Base-by-base conservation (phyloP, 2,797 vertebrate species). In the Myotis vivesi region DNA sequence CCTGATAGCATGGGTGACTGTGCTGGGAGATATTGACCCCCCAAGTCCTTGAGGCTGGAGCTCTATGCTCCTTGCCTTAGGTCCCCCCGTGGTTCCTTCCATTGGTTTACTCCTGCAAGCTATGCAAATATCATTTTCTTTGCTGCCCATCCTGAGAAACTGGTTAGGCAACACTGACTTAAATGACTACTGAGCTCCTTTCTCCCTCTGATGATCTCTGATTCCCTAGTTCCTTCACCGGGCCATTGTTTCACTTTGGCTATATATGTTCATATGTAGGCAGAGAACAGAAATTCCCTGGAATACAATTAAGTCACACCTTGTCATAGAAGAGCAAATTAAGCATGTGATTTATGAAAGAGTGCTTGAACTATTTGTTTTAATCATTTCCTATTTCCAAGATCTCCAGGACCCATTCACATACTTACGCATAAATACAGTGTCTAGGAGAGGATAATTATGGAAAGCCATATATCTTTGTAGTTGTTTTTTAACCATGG, bases 101-200 rank as follows among this genome's bases (percentile, higher is more conserved):
- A 25, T 5, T 79, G 44, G 8, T 55, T 92, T 66, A 17, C 7
- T 86, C 57, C 11, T 51, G 4, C 49, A 89, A 46, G 15, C 20
- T 66, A 30, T 20, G 9, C 36, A 89, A 46, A 38, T 28, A 20
- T 19, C 36, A 53, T 75, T 81, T 82, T 71, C 44, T 51, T 0
- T 22, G 4, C 30, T 28, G 84, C 68, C 92, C 5, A 6, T 41
- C 7, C 28, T 15, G 55, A 9, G 22, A 3, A 66, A 38, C 77
- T 69, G 23, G 30, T 57, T 17, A 83, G 79, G 69, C 91, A 89
- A 76, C 53, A 41, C 13, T 82, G 23, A 75, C 44, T 80, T 41
- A n/a, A 85, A 36, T 71, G 64, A 75, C 25, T n/a, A 5, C 59
- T 51, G 81, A 91, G 17, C 7, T 80, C 22, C 19, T 85, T 44